phyloP scores from a whole-genome alignment of 1,140 invertebrate genomes.

The Habropoda laboriosa region DNA sequence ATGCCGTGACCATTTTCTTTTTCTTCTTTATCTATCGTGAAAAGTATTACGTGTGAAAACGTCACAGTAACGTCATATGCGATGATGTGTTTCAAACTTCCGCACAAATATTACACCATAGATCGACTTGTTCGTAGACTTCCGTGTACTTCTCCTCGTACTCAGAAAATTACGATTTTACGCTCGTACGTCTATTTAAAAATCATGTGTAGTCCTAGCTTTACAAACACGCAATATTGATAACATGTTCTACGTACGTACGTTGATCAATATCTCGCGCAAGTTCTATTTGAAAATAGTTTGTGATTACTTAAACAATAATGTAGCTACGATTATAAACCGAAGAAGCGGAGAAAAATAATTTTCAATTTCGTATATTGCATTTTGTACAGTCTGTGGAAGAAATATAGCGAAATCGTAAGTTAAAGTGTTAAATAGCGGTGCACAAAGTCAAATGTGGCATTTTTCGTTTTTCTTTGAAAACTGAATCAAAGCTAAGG shows the following conservation, averaged over 20 bases:
- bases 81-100: slow-evolving; percentile 16
- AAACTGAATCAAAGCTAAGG: too few relatives aligned
- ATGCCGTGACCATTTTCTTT: background rate
- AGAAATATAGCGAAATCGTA: too few relatives aligned
- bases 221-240: background rate
- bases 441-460: too few relatives aligned
- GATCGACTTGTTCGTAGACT: background rate
- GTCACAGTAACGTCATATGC: slow-evolving; percentile 26
- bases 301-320: background rate
- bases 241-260: background rate
- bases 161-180: background rate
- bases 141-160: background rate
- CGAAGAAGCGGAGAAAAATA: background rate
- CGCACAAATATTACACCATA: background rate
- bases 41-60: slow-evolving; percentile 50
- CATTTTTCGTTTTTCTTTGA: too few relatives aligned
- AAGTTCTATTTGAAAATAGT: background rate
- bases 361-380: background rate
- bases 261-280: background rate
- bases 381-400: too few relatives aligned
- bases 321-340: too few relatives aligned
- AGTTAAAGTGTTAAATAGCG: too few relatives aligned
- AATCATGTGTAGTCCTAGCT: background rate
- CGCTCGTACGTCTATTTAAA: background rate
- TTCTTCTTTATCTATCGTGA: background rate